These are phyloP conservation scores for Leptopilina drosophilae DNA, from an alignment of 2,888 invertebrate species.

Conservation along the genomic window DNA sequence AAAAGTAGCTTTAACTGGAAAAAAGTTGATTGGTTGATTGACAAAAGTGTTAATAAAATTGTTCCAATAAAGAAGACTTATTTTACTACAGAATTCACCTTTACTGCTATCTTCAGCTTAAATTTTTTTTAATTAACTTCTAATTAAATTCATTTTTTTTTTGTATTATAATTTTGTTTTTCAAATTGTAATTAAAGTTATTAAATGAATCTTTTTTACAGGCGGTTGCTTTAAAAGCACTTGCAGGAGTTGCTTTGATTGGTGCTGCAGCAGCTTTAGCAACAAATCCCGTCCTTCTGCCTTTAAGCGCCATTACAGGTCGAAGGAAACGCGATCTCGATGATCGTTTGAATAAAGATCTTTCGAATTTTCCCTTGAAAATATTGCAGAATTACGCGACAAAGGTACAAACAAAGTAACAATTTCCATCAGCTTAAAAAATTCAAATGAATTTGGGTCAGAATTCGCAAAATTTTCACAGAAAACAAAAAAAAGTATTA, in stretches of 20 bases:
- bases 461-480: too few relatives aligned
- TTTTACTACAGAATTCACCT: too few relatives aligned
- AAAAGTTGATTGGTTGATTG: too few relatives aligned
- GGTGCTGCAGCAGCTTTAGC: slow-evolving; percentile 89
- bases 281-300: slow-evolving; percentile 87
- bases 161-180: too few relatives aligned
- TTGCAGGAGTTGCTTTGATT: slow-evolving; percentile 87
- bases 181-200: neutral
- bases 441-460: too few relatives aligned
- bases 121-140: too few relatives aligned
- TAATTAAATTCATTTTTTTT: too few relatives aligned
- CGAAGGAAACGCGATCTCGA: slow-evolving; percentile 77
- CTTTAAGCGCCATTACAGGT: slow-evolving; percentile 86
- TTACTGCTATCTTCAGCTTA: too few relatives aligned
- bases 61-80: too few relatives aligned
- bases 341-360: slow-evolving; percentile 44
- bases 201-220: slow-evolving; percentile 63
- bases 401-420: slow-evolving; percentile 57
- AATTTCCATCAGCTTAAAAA: neutral
- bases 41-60: too few relatives aligned
- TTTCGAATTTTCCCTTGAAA: slow-evolving; percentile 56
- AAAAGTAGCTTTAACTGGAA: neutral
- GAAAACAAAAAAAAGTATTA: too few relatives aligned
- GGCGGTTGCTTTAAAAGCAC: slow-evolving; percentile 82
- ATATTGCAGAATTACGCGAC: slow-evolving; percentile 62